These are phyloP conservation scores for Drosophila fuyamai DNA, from an alignment of 1,140 invertebrate species.

Conservation along the genomic window DNA sequence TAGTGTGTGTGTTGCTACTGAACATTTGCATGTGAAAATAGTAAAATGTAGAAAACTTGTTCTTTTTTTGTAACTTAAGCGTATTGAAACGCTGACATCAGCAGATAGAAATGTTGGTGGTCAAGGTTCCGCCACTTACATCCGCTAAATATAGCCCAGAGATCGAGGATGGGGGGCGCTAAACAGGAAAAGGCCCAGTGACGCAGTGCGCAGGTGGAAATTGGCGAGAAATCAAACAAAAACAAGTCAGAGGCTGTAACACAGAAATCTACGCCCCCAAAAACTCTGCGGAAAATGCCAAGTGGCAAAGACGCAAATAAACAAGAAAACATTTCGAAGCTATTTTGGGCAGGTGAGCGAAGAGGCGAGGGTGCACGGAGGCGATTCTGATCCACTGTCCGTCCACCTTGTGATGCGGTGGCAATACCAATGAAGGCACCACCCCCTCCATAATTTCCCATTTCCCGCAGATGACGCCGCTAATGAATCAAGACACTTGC, in stretches of 20 bases:
- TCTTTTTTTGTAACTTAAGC: conserved; percentile 25
- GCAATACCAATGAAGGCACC: conserved; percentile 64
- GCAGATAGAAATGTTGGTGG: conserved; percentile 65
- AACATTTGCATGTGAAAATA: not conserved
- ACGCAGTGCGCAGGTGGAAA: conserved; percentile 76
- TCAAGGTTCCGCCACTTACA: conserved; percentile 73
- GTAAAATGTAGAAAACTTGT: conserved; percentile 1
- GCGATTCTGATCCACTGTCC: conserved; percentile 29
- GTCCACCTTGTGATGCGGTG: conserved; percentile 66
- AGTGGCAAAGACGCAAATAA: conserved; percentile 61
- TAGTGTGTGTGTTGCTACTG: not conserved
- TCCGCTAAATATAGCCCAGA: conserved; percentile 56
- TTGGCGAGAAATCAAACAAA: conserved; percentile 58
- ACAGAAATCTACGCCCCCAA: conserved; percentile 17
- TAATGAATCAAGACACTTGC: conserved; percentile 70
- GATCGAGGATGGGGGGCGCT: conserved; percentile 42
- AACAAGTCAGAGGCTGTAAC: conserved; percentile 30
- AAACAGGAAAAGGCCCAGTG: conserved; percentile 68
- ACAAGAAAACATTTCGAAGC: conserved; percentile 45
- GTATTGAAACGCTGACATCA: conserved; percentile 67
- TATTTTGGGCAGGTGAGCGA: conserved; percentile 44
- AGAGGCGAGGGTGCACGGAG: conserved; percentile 14
- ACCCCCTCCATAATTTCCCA: conserved; percentile 4
- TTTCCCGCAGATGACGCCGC: conserved; percentile 57
- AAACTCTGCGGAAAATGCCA: conserved; percentile 36